Percentiles rank a stretch among this genome's conserved stretches.
phyloP scores from a whole-genome alignment of 1,140 invertebrate genomes.

The Homalodisca vitripennis region DNA sequence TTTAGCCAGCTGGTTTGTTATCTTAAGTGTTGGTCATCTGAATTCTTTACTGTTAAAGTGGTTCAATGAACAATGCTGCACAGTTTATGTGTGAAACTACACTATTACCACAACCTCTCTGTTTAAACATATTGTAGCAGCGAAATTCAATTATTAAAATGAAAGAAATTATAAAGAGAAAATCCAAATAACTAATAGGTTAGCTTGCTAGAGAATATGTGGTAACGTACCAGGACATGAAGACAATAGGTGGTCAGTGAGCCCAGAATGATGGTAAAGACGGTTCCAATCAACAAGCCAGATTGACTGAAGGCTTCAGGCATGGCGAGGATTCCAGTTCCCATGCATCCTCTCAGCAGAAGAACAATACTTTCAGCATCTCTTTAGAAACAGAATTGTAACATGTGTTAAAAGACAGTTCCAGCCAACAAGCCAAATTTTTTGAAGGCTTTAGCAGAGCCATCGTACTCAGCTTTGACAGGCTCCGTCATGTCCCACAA shows the following conservation, averaged over 20 bases:
- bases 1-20: too few species aligned
- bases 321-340: constrained; percentile 80
- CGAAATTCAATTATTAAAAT: too few species aligned
- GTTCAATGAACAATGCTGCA: too few species aligned
- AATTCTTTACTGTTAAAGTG: too few species aligned
- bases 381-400: constrained; percentile 45
- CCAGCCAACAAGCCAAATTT: neutral
- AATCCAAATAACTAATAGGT: too few species aligned
- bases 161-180: too few species aligned
- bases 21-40: too few species aligned
- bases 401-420: neutral
- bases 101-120: too few species aligned
- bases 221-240: constrained; percentile 60
- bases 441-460: neutral
- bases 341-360: constrained; percentile 69
- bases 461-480: neutral
- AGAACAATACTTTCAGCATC: constrained; percentile 67
- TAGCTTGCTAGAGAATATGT: too few species aligned
- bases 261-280: constrained; percentile 59
- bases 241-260: constrained; percentile 63
- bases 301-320: constrained; percentile 70
- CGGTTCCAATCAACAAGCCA: constrained; percentile 61
- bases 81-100: too few species aligned
- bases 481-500: neutral
- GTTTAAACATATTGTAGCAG: too few species aligned